Base-by-base conservation (phyloP, 1,140 invertebrate species). In the Leptoteleia sp. region DNA sequence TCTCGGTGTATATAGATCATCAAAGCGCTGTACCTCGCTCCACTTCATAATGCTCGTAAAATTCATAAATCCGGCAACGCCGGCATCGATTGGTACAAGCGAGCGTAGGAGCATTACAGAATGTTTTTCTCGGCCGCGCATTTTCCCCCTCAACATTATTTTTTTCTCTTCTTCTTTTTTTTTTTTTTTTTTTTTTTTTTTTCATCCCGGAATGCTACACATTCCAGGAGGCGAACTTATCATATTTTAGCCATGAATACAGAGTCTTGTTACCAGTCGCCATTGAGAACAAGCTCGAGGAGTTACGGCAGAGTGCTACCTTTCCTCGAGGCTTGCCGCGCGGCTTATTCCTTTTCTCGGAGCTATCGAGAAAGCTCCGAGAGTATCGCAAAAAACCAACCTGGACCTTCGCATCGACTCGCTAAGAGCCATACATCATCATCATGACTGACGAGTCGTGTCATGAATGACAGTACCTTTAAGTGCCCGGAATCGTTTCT, bases 401-500 rank as follows among this genome's bases (percentile, higher is more conserved):
- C 76, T 67, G 81, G 80, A 76, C 45, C 48, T 57, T 27, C 57
- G 47, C 70, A 79, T 78, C 83, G 38, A 78, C 57, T 83, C 83
- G 77, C 62, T 72, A 54, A 84, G 84, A 81, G 77, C 83, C 80
- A 84, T 85, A 85, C 81, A 84, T 86, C 85, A 86, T 86, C 82
- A 81, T 85, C 81, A 78, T 83, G 68, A 80, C 79, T 75, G 62
- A 82, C 82, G 81, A 86, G 73, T 13, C n/a, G n/a, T n/a, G n/a
- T n/a, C n/a, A n/a, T n/a, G n/a, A n/a, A n/a, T n/a, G n/a, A n/a
- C n/a, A 73, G 45, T 67, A 55, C 71, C 50, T 82, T 79, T 82
- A 85, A 86, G 83, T 85, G 80, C 81, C 75, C 64, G 67, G 78
- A 85, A 84, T 82, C 83, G 79, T 77, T 82, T 54, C 48, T 29